These are phyloP conservation scores for Lutraria lutraria DNA, from an alignment of 2,888 invertebrate genomes.

Conservation along the genomic window DNA sequence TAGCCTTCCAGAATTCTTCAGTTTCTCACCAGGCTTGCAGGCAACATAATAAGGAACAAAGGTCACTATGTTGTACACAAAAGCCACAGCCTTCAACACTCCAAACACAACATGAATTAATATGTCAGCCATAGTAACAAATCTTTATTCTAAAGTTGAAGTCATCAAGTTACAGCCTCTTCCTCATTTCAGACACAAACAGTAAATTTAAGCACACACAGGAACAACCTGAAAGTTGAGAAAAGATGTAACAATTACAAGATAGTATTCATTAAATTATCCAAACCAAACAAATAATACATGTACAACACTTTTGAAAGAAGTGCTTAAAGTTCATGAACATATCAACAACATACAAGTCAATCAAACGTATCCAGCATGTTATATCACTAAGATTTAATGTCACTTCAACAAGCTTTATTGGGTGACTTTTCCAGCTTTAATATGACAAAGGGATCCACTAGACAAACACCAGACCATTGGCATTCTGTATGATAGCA, in stretches of 20 bases:
- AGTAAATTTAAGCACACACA: neutral
- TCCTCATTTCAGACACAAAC: neutral
- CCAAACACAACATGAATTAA: constrained; percentile 74
- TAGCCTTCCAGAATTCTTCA: constrained; percentile 75
- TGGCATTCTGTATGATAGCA: too few relatives aligned
- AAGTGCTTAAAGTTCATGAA: neutral
- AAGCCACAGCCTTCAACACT: constrained; percentile 86
- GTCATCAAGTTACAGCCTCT: neutral
- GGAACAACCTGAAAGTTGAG: neutral
- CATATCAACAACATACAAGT: neutral
- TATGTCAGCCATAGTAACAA: constrained; percentile 74
- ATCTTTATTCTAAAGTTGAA: neutral
- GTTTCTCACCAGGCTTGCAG: constrained; percentile 89
- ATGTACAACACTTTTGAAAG: neutral
- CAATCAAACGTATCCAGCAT: neutral
- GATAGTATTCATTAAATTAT: neutral
- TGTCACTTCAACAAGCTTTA: neutral
- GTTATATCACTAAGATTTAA: neutral
- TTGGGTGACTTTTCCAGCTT: neutral
- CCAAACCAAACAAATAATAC: neutral
- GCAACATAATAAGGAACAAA: constrained; percentile 95
- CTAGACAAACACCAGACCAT: too few relatives aligned
- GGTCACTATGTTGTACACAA: constrained; percentile 96
- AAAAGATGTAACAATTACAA: neutral
- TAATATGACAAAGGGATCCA: too few relatives aligned